Percentiles rank a stretch among this genome's conserved stretches.
Evolutionary conservation across 2,888 invertebrate genomes (phyloP).

Genomic region (Dromius quadrimaculatus): DNA sequence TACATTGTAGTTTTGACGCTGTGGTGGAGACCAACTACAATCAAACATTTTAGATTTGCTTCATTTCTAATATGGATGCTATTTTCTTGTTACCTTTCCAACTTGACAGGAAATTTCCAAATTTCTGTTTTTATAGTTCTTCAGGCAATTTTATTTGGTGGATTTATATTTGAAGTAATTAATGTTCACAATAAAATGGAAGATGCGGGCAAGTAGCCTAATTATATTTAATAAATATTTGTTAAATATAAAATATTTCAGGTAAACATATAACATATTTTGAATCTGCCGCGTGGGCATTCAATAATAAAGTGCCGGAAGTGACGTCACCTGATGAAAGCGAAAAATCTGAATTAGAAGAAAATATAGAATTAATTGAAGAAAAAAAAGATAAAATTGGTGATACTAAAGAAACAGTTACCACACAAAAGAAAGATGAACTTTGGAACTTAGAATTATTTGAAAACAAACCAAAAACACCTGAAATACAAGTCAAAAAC

Average conservation of each 20-base stretch:
- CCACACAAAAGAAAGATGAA: constrained; percentile 56
- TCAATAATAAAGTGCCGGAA: constrained; percentile 58
- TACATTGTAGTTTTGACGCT: constrained; percentile 80
- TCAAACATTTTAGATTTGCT: constrained; percentile 74
- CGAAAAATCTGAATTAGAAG: constrained; percentile 50
- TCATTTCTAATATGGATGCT: constrained; percentile 83
- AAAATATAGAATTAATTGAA: too few species aligned
- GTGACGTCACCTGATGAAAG: constrained; percentile 43
- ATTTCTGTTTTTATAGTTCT: constrained; percentile 80
- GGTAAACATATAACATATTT: constrained; percentile 61
- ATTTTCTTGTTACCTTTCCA: constrained; percentile 80
- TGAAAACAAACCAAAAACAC: constrained; percentile 57
- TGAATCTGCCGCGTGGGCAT: constrained; percentile 59
- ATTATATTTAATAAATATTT: constrained; percentile 59
- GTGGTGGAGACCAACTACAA: constrained; percentile 81
- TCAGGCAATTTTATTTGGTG: constrained; percentile 75
- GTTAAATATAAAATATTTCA: constrained; percentile 40
- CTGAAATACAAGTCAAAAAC: constrained; percentile 32
- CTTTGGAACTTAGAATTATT: constrained; percentile 64
- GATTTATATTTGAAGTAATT: constrained; percentile 75
- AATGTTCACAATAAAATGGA: constrained; percentile 70
- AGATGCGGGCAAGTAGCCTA: constrained; percentile 64
- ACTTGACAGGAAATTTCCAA: constrained; percentile 80
- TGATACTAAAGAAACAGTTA: constrained; percentile 11
- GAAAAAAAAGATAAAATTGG: constrained; percentile 31